A percentile compares a stretch with the other conserved stretches of the same genome.
Conservation (phyloP, 2,113 vertebrate species). For the Solea senegalensis region DNA sequence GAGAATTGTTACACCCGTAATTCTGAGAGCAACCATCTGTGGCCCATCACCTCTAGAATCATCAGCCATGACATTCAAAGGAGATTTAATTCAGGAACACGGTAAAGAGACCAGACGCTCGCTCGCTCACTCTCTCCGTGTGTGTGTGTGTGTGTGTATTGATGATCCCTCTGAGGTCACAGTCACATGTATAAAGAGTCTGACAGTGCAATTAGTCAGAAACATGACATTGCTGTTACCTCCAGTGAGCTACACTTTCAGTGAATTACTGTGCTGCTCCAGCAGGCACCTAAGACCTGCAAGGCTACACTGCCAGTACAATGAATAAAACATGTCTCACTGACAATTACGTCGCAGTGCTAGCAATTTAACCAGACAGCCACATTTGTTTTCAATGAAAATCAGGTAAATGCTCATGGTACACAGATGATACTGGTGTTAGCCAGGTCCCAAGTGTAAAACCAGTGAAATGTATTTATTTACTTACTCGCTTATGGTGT, state of each 20-base stretch:
- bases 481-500: neutral
- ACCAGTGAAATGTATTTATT: neutral
- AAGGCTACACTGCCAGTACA: conserved; percentile 9
- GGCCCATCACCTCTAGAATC: conserved; percentile 39
- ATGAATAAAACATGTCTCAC: conserved; percentile 48
- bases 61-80: conserved; percentile 46
- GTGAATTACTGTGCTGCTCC: conserved; percentile 33
- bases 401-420: conserved; percentile 8
- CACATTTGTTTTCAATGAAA: conserved; percentile 38
- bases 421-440: conserved; percentile 7
- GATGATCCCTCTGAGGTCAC: conserved; percentile 21
- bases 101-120: conserved; percentile 29
- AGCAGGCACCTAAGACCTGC: conserved; percentile 27
- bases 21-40: conserved; percentile 47
- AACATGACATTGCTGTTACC: conserved; percentile 42
- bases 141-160: too few relatives aligned
- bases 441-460: neutral
- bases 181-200: conserved; percentile 6
- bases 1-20: neutral
- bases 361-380: conserved; percentile 31
- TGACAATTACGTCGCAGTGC: conserved; percentile 30
- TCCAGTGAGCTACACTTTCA: conserved; percentile 44
- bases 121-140: too few relatives aligned
- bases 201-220: conserved; percentile 49
- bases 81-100: conserved; percentile 43